Conservation (phyloP, 2,113 vertebrate genomes). For the Ctenomys sociabilis region DNA sequence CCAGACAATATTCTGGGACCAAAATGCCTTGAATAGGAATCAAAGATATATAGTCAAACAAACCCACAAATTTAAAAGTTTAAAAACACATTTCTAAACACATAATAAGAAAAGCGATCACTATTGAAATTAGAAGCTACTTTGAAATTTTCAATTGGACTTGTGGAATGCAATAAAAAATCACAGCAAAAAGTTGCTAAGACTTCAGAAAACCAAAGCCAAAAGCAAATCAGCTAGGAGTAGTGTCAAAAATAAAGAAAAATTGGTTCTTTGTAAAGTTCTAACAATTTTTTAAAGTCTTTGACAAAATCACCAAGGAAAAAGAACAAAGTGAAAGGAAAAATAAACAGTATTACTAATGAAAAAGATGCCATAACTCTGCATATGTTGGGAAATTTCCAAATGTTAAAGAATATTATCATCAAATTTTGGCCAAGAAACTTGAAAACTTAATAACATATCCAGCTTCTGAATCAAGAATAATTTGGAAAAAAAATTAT, state of each 20-base stretch:
- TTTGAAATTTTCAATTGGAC: not conserved
- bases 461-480: not conserved
- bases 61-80: not conserved
- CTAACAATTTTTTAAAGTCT: slow-evolving; percentile 21
- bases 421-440: slow-evolving; percentile 33
- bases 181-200: slow-evolving; percentile 1
- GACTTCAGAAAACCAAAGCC: not conserved
- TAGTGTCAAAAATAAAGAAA: not conserved
- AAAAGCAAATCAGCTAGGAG: not conserved
- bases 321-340: not conserved
- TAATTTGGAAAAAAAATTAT: not conserved
- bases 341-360: slow-evolving; percentile 14
- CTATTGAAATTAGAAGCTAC: slow-evolving; percentile 16
- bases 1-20: not conserved
- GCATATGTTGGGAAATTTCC: not conserved
- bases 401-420: not conserved
- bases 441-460: slow-evolving; percentile 1
- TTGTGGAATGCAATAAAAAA: not conserved
- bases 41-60: slow-evolving; percentile 34
- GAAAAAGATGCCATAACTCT: not conserved
- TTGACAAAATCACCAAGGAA: not conserved
- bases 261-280: not conserved
- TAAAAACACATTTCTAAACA: slow-evolving; percentile 48
- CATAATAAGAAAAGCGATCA: not conserved
- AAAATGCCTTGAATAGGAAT: not conserved